These are phyloP conservation scores for Canis aureus DNA, from an alignment of 2,113 vertebrate genomes.

Conservation along the genomic window DNA sequence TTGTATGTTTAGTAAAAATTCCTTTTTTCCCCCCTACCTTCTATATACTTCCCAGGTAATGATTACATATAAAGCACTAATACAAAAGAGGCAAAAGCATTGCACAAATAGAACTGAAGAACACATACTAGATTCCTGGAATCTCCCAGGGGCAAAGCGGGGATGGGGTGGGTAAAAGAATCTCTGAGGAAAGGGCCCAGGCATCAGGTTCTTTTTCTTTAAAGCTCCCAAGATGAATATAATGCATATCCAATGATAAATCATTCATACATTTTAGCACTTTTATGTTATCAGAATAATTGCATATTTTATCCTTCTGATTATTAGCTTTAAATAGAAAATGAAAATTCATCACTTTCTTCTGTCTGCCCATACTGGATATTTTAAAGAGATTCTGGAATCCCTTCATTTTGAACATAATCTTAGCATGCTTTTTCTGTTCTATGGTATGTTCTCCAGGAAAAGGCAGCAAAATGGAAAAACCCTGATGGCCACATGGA, in stretches of 20 bases:
- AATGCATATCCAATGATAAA: not conserved
- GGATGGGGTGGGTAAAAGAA: not conserved
- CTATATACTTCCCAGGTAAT: not conserved
- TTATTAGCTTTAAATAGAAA: constrained; percentile 34
- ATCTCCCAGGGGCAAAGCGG: not conserved
- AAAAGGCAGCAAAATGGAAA: constrained; percentile 99
- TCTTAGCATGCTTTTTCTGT: not conserved
- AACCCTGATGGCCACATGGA: constrained; percentile 99
- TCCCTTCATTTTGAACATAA: not conserved
- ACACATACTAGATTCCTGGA: not conserved
- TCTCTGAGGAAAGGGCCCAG: not conserved
- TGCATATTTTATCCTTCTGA: constrained; percentile 7
- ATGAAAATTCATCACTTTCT: not conserved
- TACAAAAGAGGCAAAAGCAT: not conserved
- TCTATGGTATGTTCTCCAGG: constrained; percentile 87
- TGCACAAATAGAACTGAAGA: not conserved
- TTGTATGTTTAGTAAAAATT: constrained; percentile 6
- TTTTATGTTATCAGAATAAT: not conserved
- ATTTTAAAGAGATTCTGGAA: not conserved
- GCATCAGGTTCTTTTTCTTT: not conserved
- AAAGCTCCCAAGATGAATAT: not conserved
- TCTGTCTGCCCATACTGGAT: not conserved
- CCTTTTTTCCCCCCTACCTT: not conserved
- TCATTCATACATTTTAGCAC: not conserved
- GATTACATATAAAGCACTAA: not conserved